Evolutionary conservation across 2,888 invertebrate species (phyloP).

Genomic region (Operophtera brumata): DNA sequence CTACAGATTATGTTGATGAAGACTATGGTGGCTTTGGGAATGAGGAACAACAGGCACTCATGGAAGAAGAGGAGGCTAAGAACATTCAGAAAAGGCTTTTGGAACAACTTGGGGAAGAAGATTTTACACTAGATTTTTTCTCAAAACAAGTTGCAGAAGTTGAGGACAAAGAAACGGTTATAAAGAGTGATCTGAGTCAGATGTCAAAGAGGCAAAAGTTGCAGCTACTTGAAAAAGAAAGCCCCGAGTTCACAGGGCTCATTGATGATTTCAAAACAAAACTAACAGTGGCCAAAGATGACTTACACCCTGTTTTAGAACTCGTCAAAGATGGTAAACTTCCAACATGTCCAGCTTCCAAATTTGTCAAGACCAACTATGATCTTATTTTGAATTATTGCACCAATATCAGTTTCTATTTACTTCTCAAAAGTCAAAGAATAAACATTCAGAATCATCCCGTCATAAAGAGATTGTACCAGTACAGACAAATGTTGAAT

Average conservation of each 20-base stretch:
- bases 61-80: conserved; percentile 91
- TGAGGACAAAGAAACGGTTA: conserved; percentile 77
- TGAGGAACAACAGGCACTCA: conserved; percentile 85
- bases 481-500: conserved; percentile 87
- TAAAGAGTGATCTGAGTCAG: conserved; percentile 88
- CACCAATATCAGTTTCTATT: conserved; percentile 91
- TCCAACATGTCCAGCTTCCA: conserved; percentile 83
- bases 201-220: conserved; percentile 88
- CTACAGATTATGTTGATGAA: conserved; percentile 93
- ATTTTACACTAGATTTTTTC: conserved; percentile 84
- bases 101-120: conserved; percentile 89
- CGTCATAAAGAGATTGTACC: conserved; percentile 90
- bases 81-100: conserved; percentile 88
- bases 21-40: conserved; percentile 87
- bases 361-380: conserved; percentile 86
- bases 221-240: conserved; percentile 89
- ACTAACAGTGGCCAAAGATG: conserved; percentile 83
- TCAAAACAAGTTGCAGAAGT: conserved; percentile 60
- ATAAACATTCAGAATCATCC: conserved; percentile 90
- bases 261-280: conserved; percentile 89
- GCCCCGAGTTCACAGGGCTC: conserved; percentile 91
- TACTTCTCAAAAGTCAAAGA: conserved; percentile 89
- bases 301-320: conserved; percentile 84
- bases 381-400: conserved; percentile 89
- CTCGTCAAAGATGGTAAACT: conserved; percentile 82